Percentiles rank a stretch among this genome's conserved stretches.
These are phyloP conservation scores for Aplocera efformata DNA, from an alignment of 2,888 invertebrate genomes.

Conservation along the genomic window DNA sequence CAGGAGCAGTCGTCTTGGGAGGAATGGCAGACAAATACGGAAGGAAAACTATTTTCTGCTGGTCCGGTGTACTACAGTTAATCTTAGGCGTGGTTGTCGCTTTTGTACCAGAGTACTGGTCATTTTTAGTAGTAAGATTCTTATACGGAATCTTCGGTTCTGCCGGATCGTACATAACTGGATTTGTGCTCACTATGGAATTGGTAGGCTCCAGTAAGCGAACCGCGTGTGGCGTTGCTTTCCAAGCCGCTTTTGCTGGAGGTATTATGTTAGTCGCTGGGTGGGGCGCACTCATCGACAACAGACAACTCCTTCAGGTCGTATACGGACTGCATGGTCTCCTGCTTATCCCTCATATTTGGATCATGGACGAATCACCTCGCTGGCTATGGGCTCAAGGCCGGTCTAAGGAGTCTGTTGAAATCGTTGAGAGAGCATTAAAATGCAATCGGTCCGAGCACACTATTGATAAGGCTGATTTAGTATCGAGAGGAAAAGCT, in stretches of 20 bases:
- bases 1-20: constrained; percentile 89
- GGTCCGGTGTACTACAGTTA: constrained; percentile 88
- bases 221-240: constrained; percentile 89
- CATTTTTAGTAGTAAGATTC: constrained; percentile 84
- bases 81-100: constrained; percentile 87
- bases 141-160: constrained; percentile 91
- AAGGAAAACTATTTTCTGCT: constrained; percentile 89
- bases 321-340: constrained; percentile 88
- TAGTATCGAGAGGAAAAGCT: constrained; percentile 82
- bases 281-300: constrained; percentile 89
- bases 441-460: constrained; percentile 84
- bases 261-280: constrained; percentile 91
- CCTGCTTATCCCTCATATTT: constrained; percentile 88
- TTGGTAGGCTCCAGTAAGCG: constrained; percentile 89
- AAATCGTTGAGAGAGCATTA: constrained; percentile 88
- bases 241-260: constrained; percentile 88
- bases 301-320: constrained; percentile 87
- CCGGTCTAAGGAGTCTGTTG: constrained; percentile 84
- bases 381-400: constrained; percentile 94
- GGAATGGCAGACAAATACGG: constrained; percentile 91
- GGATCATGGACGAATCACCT: constrained; percentile 94
- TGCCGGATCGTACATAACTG: constrained; percentile 87
- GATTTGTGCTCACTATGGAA: constrained; percentile 89
- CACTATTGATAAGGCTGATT: constrained; percentile 82
- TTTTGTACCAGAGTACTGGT: constrained; percentile 88